phyloP scores from a whole-genome alignment of 2,888 invertebrate species.

The Gymnoscelis rufifasciata region DNA sequence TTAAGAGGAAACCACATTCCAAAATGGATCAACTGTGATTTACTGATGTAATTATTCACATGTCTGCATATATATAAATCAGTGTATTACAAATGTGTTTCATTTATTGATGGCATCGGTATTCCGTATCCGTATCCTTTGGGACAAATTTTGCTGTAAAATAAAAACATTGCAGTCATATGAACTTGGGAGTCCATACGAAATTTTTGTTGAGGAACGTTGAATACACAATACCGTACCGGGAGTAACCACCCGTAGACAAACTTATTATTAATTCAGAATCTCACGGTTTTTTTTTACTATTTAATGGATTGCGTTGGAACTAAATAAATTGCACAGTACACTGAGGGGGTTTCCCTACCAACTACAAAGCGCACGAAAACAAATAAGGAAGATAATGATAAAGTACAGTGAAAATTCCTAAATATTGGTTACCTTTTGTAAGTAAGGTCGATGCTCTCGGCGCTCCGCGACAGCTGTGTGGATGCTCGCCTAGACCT shows the following conservation, averaged over 20 bases:
- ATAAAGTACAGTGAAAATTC: not conserved
- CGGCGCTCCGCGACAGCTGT: slow-evolving; percentile 85
- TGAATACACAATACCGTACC: no score
- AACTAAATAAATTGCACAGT: no score
- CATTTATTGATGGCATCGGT: not conserved
- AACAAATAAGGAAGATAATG: not conserved
- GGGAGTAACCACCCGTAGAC: no score
- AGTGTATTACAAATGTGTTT: not conserved
- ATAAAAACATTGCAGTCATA: no score
- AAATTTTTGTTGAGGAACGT: no score
- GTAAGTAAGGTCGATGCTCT: slow-evolving; percentile 80
- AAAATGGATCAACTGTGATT: slow-evolving; percentile 26
- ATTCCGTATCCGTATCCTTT: no score
- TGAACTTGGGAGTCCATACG: no score
- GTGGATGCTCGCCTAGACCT: slow-evolving; percentile 94
- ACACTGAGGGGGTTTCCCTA: not conserved
- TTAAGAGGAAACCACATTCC: slow-evolving; percentile 37
- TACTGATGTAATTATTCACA: slow-evolving; percentile 19
- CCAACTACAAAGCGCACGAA: not conserved
- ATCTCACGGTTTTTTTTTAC: no score
- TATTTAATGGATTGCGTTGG: no score
- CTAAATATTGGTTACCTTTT: slow-evolving; percentile 73
- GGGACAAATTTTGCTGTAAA: no score
- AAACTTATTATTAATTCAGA: no score
- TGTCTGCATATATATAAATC: slow-evolving; percentile 19